These are phyloP conservation scores for Tonatia bakeri DNA, from an alignment of 2,113 vertebrate genomes.

Conservation along the genomic window DNA sequence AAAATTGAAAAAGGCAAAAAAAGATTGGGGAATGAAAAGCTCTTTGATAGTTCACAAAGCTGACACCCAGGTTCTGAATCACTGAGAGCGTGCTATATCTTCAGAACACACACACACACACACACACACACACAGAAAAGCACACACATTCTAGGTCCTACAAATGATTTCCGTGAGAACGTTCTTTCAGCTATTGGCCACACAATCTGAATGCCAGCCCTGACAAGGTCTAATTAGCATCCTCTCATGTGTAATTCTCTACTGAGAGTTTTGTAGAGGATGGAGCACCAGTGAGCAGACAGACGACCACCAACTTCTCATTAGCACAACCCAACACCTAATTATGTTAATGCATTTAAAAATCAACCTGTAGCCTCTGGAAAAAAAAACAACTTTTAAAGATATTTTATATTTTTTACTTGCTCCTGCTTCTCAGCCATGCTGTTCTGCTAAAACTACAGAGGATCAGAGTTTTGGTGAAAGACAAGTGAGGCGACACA, in stretches of 20 bases:
- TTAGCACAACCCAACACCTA: neutral
- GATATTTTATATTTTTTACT: neutral
- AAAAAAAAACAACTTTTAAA: neutral
- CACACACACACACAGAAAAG: neutral
- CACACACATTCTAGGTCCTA: neutral
- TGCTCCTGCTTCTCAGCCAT: neutral
- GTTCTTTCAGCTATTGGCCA: neutral
- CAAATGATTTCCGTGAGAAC: neutral
- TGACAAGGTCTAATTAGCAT: neutral
- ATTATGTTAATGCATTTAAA: neutral
- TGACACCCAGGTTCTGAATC: neutral
- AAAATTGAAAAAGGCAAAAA: neutral
- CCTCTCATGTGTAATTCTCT: constrained; percentile 20
- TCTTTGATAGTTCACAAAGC: neutral
- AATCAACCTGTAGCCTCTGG: neutral
- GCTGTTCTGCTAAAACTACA: neutral
- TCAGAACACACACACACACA: neutral
- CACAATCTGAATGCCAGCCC: neutral
- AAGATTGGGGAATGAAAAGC: neutral
- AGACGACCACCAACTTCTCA: neutral
- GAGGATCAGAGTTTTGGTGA: neutral
- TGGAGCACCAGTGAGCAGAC: neutral
- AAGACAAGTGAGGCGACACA: neutral
- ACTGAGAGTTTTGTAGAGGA: neutral
- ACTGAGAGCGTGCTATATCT: neutral